phyloP scores from a whole-genome alignment of 2,113 vertebrate genomes.

The Ascaphus truei region DNA sequence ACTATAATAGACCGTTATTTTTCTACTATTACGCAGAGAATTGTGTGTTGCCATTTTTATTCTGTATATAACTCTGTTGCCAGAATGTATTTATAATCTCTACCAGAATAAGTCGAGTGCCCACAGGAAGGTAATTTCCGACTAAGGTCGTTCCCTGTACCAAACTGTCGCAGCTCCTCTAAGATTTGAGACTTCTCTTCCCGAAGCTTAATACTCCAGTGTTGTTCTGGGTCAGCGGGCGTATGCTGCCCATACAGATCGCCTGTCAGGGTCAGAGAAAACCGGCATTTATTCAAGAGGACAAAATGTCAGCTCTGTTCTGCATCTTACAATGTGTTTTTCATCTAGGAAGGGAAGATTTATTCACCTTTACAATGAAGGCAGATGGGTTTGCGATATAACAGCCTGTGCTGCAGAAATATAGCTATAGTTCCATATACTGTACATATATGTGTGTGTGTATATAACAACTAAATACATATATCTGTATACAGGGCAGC shows the following conservation, averaged over 20 bases:
- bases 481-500: too few species aligned
- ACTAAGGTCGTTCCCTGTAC: neutral
- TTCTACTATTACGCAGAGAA: too few species aligned
- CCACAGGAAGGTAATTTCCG: slow-evolving; percentile 6
- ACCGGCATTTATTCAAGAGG: neutral
- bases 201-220: neutral
- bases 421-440: too few species aligned
- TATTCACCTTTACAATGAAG: too few species aligned
- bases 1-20: too few species aligned
- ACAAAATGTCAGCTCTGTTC: slow-evolving; percentile 2
- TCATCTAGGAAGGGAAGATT: neutral
- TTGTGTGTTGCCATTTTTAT: neutral
- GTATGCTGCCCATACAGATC: neutral
- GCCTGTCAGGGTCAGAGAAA: neutral
- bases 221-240: neutral
- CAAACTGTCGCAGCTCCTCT: neutral
- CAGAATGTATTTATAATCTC: neutral
- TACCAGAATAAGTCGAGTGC: neutral
- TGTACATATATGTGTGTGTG: too few species aligned
- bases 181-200: neutral
- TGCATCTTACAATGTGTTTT: neutral
- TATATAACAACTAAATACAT: too few species aligned
- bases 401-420: too few species aligned
- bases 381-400: too few species aligned
- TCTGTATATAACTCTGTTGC: neutral